Evolutionary conservation across 2,113 vertebrate genomes (phyloP).

Genomic region (Leptobrachium ailaonicum): DNA sequence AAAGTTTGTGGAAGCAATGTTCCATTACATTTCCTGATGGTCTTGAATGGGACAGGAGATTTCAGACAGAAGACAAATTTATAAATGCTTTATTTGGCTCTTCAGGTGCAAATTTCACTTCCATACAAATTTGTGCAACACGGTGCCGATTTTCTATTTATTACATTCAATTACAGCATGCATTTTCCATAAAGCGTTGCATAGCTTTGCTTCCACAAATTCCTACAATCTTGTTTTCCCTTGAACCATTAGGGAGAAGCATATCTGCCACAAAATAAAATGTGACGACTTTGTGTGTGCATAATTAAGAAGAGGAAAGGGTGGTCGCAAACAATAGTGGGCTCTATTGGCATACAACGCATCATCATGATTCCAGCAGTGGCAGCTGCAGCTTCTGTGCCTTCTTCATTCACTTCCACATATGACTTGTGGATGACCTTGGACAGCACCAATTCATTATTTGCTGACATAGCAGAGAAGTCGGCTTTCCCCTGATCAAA

Average conservation of each 20-base stretch:
- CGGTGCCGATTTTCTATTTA: neutral
- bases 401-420: constrained; percentile 85
- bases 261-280: constrained; percentile 69
- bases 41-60: too few species aligned
- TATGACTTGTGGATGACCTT: constrained; percentile 84
- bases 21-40: too few species aligned
- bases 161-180: neutral
- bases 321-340: constrained; percentile 62
- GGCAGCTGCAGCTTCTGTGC: constrained; percentile 81
- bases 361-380: constrained; percentile 66
- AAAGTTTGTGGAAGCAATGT: too few species aligned
- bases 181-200: neutral
- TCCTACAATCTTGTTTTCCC: neutral
- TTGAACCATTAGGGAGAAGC: constrained; percentile 59
- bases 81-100: too few species aligned
- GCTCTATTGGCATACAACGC: constrained; percentile 53
- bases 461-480: constrained; percentile 79
- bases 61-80: too few species aligned
- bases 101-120: too few species aligned
- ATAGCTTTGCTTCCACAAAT: neutral
- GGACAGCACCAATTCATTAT: constrained; percentile 74
- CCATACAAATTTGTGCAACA: too few species aligned
- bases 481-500: constrained; percentile 64
- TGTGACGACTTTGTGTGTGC: constrained; percentile 61
- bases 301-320: constrained; percentile 73